Percentiles rank a stretch among this genome's conserved stretches.
Evolutionary conservation across 2,888 invertebrate species (phyloP).

Genomic region (Drosophila formosana): DNA sequence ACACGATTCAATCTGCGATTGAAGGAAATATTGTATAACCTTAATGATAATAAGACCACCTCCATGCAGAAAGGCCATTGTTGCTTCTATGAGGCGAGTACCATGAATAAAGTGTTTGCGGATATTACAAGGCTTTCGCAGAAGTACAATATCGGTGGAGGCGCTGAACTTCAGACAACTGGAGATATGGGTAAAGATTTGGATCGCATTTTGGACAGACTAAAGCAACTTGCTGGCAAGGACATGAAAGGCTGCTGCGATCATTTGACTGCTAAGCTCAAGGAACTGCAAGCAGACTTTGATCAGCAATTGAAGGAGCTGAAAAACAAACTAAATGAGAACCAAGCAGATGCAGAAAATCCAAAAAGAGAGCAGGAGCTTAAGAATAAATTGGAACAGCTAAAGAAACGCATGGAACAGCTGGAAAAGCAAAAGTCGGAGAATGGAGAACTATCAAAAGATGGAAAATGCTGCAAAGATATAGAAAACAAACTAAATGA

Average conservation of each 20-base stretch:
- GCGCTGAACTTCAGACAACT: not conserved
- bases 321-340: not conserved
- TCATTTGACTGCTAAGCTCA: slow-evolving; percentile 3
- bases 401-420: slow-evolving; percentile 3
- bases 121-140: slow-evolving; percentile 12
- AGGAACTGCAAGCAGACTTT: slow-evolving; percentile 26
- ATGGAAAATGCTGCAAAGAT: slow-evolving; percentile 37
- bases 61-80: slow-evolving; percentile 17
- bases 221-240: slow-evolving; percentile 14
- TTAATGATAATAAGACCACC: slow-evolving; percentile 1
- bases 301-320: not conserved
- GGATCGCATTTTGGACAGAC: slow-evolving; percentile 31
- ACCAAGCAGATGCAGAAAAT: not conserved
- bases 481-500: slow-evolving; percentile 3
- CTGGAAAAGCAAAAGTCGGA: slow-evolving; percentile 17
- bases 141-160: not conserved
- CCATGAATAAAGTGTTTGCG: slow-evolving; percentile 34
- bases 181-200: slow-evolving; percentile 51
- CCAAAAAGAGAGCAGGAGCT: not conserved
- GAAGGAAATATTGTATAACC: slow-evolving; percentile 3
- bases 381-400: slow-evolving; percentile 1
- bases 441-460: not conserved
- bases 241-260: slow-evolving; percentile 44
- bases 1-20: slow-evolving; percentile 34
- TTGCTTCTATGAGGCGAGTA: slow-evolving; percentile 48